Evolutionary conservation across 2,888 invertebrate genomes (phyloP), one percentile per base, ranked within the genome.

Genomic region (Agriopis marginaria): DNA sequence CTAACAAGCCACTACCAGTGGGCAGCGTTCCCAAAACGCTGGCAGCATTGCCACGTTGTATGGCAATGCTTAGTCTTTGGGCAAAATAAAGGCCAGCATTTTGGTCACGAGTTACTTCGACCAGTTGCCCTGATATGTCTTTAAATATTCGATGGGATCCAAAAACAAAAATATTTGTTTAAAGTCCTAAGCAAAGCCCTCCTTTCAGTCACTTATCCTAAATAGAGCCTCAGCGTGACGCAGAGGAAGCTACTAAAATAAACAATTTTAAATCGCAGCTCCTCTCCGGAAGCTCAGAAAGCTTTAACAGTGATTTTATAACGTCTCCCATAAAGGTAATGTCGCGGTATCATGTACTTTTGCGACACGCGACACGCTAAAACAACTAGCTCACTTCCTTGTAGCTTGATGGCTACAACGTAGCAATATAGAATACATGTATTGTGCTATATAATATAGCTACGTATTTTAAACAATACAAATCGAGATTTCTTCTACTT

Each of bases 301-400:
- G 67, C 67, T 68, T 68, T 63, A 63, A 59, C 63, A 32, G 66
- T 66, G 59, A 68, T 63, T 63, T 68, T 68, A 63, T 63, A 63
- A 54, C 63, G 68, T 68, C 54, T 44, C 12, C 14, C 42, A 32
- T 42, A 17, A 53, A 45, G 53, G 39, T 42, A 40, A 51, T 6
- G 23, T 23, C 3, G 45, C 53, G 14, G n/a, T 32, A 42, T 14
- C 23, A 61, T 47, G 3, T n/a, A 0, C 58, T n/a, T 14, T 11
- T 23, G 40, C 8, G 3, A 40, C 0, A 7, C 10, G 55, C 56
- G 56, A 44, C 56, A 6, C 42, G 55, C 9, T 42, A 7, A 39
- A 39, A 54, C 7, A 23, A n/a, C 49, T 14, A 14, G 49, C 1
- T 14, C 14, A 14, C n/a, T 3, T 49, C 49, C 5, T 32, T 32